These are phyloP conservation scores for Pseudomugil gertrudae DNA, from an alignment of 2,797 vertebrate genomes.

Conservation along the genomic window DNA sequence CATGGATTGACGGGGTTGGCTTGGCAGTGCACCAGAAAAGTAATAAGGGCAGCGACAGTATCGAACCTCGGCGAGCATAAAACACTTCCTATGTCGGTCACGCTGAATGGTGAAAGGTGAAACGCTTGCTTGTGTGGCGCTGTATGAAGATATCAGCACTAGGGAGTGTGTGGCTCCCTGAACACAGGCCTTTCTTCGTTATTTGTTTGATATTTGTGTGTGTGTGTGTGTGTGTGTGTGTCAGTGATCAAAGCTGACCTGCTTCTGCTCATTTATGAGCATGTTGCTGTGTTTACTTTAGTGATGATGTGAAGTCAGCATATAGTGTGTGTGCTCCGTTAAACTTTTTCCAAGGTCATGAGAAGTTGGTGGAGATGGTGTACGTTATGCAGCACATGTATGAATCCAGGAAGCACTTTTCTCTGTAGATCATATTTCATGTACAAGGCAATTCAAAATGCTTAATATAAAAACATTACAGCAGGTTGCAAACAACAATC, in stretches of 20 bases:
- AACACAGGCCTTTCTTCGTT: conserved; percentile 22
- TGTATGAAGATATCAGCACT: conserved; percentile 52
- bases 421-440: no score
- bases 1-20: conserved; percentile 57
- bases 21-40: conserved; percentile 75
- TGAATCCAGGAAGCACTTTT: no score
- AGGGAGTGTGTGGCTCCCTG: conserved; percentile 44
- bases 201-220: conserved; percentile 6
- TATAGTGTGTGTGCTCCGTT: neutral
- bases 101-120: conserved; percentile 48
- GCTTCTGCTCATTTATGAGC: conserved; percentile 36
- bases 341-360: conserved; percentile 29
- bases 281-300: conserved; percentile 32
- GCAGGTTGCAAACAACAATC: no score
- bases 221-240: conserved; percentile 20
- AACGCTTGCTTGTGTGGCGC: conserved; percentile 32
- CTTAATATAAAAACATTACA: no score
- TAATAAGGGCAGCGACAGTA: conserved; percentile 74
- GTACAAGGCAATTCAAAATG: no score
- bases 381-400: neutral
- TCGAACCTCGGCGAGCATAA: conserved; percentile 60
- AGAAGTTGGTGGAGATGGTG: conserved; percentile 7
- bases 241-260: conserved; percentile 57
- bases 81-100: conserved; percentile 62
- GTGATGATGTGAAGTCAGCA: conserved; percentile 12